Percentiles rank a stretch among this genome's conserved stretches.
Conservation (phyloP, 2,797 vertebrate species). For the Nyctalus aviator region DNA sequence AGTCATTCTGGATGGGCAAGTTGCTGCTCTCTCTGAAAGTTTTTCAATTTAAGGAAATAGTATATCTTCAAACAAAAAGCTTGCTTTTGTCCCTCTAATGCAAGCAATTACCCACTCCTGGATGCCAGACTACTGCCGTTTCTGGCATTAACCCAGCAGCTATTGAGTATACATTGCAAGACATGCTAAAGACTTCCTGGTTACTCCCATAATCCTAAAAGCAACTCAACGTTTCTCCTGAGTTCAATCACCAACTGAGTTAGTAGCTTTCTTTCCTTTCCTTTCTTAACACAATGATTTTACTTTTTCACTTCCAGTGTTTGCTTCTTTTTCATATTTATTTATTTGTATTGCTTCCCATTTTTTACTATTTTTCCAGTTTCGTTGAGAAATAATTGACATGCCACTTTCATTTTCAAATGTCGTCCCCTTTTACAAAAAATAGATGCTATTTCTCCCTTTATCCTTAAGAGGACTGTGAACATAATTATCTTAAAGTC, state of each 20-base stretch:
- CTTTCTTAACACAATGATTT: not conserved
- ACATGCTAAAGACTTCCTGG: not conserved
- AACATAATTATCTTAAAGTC: not conserved
- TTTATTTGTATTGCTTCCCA: not conserved
- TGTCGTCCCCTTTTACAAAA: constrained; percentile 8
- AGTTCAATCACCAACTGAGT: no score
- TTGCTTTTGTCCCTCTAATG: constrained; percentile 75
- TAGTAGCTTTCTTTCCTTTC: not conserved
- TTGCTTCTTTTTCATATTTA: not conserved
- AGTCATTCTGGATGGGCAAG: constrained; percentile 83
- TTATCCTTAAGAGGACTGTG: not conserved
- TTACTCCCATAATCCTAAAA: not conserved
- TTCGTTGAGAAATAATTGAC: not conserved
- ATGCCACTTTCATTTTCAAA: not conserved
- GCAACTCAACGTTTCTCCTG: not conserved
- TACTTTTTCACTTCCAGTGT: not conserved
- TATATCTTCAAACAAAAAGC: constrained; percentile 82
- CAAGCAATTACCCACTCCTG: constrained; percentile 56
- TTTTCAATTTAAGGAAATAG: constrained; percentile 76
- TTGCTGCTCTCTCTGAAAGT: constrained; percentile 71
- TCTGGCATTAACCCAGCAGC: not conserved
- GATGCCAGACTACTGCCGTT: constrained; percentile 67
- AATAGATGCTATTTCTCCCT: not conserved
- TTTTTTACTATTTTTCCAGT: constrained; percentile 9
- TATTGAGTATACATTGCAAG: not conserved